Evolutionary conservation across 1,140 invertebrate species (phyloP).

Genomic region (Papilio polyxenes): DNA sequence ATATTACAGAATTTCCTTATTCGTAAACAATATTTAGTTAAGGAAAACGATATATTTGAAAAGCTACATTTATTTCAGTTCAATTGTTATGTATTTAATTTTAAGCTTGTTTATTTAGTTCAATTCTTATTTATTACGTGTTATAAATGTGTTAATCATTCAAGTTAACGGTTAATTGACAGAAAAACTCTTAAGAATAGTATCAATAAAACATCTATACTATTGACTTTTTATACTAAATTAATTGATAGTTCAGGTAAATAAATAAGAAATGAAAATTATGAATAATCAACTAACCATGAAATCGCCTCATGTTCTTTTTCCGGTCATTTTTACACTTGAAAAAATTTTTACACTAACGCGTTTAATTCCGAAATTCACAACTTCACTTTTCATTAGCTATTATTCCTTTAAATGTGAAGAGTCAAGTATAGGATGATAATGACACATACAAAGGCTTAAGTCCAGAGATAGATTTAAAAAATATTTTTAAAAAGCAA

Average conservation of each 20-base stretch:
- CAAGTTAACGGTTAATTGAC: no score
- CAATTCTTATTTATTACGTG: no score
- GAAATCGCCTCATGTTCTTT: conserved; percentile 75
- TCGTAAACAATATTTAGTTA: conserved; percentile 2
- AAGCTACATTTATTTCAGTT: not conserved
- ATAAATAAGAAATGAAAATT: not conserved
- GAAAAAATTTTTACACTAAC: conserved; percentile 63
- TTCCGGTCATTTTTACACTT: conserved; percentile 74
- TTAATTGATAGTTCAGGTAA: not conserved
- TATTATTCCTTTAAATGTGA: conserved; percentile 59
- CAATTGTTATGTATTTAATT: not conserved
- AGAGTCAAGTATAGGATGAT: conserved; percentile 11
- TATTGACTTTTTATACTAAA: not conserved
- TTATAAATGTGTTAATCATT: no score
- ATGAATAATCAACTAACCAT: conserved; percentile 69
- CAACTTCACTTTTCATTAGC: conserved; percentile 59
- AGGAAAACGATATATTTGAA: not conserved
- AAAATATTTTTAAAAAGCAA: not conserved
- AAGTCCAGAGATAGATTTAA: not conserved
- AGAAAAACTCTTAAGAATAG: not conserved
- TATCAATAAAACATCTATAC: not conserved
- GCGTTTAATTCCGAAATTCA: conserved; percentile 56
- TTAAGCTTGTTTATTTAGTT: no score
- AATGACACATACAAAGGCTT: not conserved
- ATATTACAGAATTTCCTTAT: not conserved